Percentiles rank a stretch among this genome's conserved stretches.
These are phyloP conservation scores for Halichoerus grypus DNA, from an alignment of 2,113 vertebrate genomes.

Conservation along the genomic window DNA sequence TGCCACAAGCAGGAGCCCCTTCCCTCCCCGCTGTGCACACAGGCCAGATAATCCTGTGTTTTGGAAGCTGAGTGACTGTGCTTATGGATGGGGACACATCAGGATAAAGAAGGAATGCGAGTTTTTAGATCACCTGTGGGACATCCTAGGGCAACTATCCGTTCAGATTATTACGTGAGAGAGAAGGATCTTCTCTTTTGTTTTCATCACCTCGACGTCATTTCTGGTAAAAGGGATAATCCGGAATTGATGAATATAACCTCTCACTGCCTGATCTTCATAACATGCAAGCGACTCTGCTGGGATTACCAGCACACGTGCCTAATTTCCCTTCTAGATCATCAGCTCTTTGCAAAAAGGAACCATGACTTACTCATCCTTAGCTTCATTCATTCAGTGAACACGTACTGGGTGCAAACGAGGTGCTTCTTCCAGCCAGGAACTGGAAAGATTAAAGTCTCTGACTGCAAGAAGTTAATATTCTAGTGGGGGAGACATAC, in stretches of 20 bases:
- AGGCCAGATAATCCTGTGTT: background rate
- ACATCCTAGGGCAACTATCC: background rate
- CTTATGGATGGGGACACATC: background rate
- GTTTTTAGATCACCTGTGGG: background rate
- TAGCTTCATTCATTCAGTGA: background rate
- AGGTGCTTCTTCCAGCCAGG: background rate
- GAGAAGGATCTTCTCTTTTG: background rate
- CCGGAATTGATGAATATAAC: background rate
- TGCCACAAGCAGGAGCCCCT: background rate
- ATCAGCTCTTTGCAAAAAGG: background rate
- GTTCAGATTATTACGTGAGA: background rate
- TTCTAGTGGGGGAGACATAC: background rate
- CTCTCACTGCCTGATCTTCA: background rate
- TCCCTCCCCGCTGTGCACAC: rapidly evolving
- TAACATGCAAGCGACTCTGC: no score
- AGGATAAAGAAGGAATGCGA: background rate
- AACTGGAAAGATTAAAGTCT: background rate
- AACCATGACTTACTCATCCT: background rate
- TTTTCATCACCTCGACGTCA: background rate
- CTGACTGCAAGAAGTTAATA: background rate
- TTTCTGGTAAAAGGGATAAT: background rate
- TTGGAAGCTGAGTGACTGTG: background rate
- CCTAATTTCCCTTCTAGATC: background rate
- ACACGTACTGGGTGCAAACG: background rate
- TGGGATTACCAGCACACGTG: background rate